Base-by-base conservation (phyloP, 2,113 vertebrate genomes). In the Cyphomyrus discorhynchus region DNA sequence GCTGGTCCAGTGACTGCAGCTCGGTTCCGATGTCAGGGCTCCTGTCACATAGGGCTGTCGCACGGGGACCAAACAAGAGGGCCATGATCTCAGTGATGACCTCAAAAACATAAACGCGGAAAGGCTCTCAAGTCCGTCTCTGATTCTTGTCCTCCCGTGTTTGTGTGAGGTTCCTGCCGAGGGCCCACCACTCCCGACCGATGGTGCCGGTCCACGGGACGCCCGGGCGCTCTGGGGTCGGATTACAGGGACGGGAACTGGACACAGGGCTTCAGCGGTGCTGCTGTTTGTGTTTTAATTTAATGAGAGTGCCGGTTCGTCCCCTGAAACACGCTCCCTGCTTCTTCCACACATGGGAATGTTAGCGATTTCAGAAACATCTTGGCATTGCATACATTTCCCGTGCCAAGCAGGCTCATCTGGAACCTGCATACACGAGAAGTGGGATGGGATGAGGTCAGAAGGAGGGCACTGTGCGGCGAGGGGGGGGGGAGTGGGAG, bases 381-480 rank as follows among this genome's bases (percentile, higher is more conserved):
- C 5, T 62, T 62, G 21, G 88, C 56, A 5, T 56, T 21, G 39
- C 19, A 9, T 2, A 24, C 21, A n/a, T 27, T 19, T 74, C 47
- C 50, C 46, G 13, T 89, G n/a, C 46, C 46, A 83, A 85, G 46
- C 62, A 46, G 49, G 87, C 82, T 87, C 82, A 42, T 47, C 52
- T 83, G 80, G 66, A 66, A 62, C 90, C 80, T 21, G 53, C 50
- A 31, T 21, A n/a, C 56, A 31, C 2, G 3, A 56, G 52, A n/a
- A 42, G 66, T 88, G 56, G 56, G 86, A 90, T 27, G 53, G 87
- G 77, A 52, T 49, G 52, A 50, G 52, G 47, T 87, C 24, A n/a
- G 46, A 74, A 35, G 80, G 45, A 7, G 21, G 58, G 70, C 2
- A 15, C 15, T 77, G 74, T 11, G n/a, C 27, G 13, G 10, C n/a